These are phyloP conservation scores for Corythaeola cristata DNA, from an alignment of 2,113 vertebrate genomes.

Conservation along the genomic window DNA sequence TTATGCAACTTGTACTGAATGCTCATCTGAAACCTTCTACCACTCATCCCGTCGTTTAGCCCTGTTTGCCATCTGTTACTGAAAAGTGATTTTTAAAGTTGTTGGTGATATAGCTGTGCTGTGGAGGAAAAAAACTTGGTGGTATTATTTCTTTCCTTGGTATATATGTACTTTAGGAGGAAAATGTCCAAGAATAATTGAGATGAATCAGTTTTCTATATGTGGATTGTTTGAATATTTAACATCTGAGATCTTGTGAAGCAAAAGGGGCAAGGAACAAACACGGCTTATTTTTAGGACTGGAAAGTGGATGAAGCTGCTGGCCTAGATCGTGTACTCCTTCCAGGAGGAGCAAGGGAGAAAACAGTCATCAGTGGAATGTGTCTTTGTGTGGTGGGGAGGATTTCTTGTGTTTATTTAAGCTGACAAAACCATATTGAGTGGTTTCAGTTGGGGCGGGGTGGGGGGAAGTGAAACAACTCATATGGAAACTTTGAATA, in stretches of 20 bases:
- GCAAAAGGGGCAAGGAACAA: slow-evolving; percentile 48
- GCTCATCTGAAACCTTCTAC: slow-evolving; percentile 10
- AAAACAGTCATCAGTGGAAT: neutral
- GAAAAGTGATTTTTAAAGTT: neutral
- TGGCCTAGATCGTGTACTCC: slow-evolving; percentile 21
- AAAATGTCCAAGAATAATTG: slow-evolving; percentile 49
- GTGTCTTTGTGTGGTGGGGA: neutral
- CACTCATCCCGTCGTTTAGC: neutral
- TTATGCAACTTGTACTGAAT: neutral
- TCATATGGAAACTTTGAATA: neutral
- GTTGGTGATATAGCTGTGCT: neutral
- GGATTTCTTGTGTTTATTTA: neutral
- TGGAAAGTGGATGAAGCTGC: slow-evolving; percentile 9
- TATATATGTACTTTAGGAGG: neutral
- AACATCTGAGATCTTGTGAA: slow-evolving; percentile 50
- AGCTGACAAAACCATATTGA: neutral
- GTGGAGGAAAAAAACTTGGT: neutral
- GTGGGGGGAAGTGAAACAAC: neutral
- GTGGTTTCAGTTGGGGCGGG: neutral
- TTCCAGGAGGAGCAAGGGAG: slow-evolving; percentile 6
- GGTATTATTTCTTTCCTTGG: neutral
- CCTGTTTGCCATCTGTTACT: neutral
- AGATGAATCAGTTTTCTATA: slow-evolving; percentile 66
- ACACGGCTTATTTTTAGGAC: slow-evolving; percentile 36
- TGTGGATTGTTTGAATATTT: slow-evolving; percentile 45